Base-by-base conservation (phyloP, 2,888 invertebrate species). In the Sinopyrophorus schimmeli region DNA sequence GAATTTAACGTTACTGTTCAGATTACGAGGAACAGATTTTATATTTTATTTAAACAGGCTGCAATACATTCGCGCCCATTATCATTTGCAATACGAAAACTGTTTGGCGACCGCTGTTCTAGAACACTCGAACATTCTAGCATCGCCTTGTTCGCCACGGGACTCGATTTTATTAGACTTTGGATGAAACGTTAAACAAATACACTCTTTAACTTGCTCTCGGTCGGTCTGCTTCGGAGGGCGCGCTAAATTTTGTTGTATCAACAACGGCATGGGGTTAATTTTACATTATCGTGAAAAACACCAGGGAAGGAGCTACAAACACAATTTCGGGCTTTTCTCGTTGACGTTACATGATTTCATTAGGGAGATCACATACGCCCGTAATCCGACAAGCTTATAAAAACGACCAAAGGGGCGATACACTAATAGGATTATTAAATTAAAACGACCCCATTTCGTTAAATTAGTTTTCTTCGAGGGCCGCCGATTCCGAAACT, bases 131-230 rank as follows among this genome's bases (percentile, higher is more conserved):
- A n/a, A n/a, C n/a, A n/a, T n/a, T n/a, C n/a, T n/a, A n/a, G n/a
- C n/a, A n/a, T n/a, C n/a, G n/a, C n/a, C n/a, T n/a, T n/a, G n/a
- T n/a, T n/a, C n/a, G n/a, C n/a, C n/a, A n/a, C n/a, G n/a, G n/a
- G n/a, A n/a, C n/a, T n/a, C n/a, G n/a, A n/a, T n/a, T n/a, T n/a
- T n/a, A n/a, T 41, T 41, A 41, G 30, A 26, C 31, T 41, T 41
- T 31, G 31, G 41, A 41, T 31, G 30, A 23, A 31, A 31, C 11
- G 23, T 31, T 41, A 41, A 35, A 35, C 35, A 35, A 35, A 35
- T 35, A 24, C 23, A 11, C 23, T 35, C 24, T 24, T 35, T 35
- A n/a, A n/a, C n/a, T n/a, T n/a, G n/a, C 35, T 24, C 16, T 24
- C 35, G 9, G 9, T 24, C 24, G 15, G 35, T 35, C 24, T 35